Percentiles rank a stretch among this genome's conserved stretches.
These are phyloP conservation scores for Erpobdella octoculata DNA, from an alignment of 2,888 invertebrate species.

Conservation along the genomic window DNA sequence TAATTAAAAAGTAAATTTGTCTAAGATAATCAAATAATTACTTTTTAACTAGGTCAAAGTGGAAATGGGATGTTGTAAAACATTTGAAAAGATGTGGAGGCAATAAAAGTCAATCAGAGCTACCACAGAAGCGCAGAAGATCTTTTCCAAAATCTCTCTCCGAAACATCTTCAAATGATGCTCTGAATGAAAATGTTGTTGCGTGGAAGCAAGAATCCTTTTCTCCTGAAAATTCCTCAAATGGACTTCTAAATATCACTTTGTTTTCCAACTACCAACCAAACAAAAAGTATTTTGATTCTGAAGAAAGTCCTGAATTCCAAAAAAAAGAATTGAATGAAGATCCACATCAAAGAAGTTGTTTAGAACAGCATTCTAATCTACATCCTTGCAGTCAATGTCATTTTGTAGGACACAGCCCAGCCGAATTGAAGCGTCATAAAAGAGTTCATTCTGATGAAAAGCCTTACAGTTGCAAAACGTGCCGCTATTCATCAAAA, in stretches of 20 bases:
- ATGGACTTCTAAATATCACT: not conserved
- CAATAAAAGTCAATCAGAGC: slow-evolving; percentile 8
- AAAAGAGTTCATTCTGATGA: slow-evolving; percentile 47
- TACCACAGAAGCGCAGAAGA: slow-evolving; percentile 11
- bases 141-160: not conserved
- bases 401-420: slow-evolving; percentile 46
- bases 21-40: not conserved
- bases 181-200: not conserved
- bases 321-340: not conserved
- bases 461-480: slow-evolving; percentile 46
- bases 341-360: not conserved
- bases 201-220: not conserved
- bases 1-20: not conserved
- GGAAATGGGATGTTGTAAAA: slow-evolving; percentile 53
- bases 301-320: not conserved
- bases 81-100: slow-evolving; percentile 50
- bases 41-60: slow-evolving; percentile 43
- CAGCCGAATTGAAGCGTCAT: slow-evolving; percentile 48
- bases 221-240: not conserved
- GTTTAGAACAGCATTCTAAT: slow-evolving; percentile 29
- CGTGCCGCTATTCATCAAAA: slow-evolving; percentile 48
- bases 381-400: slow-evolving; percentile 46
- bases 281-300: not conserved
- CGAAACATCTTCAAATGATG: not conserved
- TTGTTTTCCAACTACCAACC: not conserved